Conservation (phyloP, 2,797 vertebrate genomes). For the Brachyalestes nurse region DNA sequence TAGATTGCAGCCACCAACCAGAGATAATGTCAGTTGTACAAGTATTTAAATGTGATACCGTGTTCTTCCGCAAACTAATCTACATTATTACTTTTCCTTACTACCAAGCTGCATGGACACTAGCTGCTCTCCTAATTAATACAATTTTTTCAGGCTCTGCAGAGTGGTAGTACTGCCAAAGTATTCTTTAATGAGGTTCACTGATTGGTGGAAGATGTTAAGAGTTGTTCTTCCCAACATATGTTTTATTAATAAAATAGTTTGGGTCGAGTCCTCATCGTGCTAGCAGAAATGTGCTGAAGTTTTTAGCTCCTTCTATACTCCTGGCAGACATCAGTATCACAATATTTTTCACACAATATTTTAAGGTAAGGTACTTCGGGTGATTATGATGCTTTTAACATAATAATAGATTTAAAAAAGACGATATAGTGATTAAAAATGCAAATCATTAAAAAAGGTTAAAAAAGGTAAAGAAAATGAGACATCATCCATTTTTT, state of each 20-base stretch:
- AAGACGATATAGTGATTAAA: no score
- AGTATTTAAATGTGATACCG: background rate
- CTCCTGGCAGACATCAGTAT: no score
- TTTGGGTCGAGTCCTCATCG: background rate
- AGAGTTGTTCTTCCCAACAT: constrained; percentile 17
- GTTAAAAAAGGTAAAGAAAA: no score
- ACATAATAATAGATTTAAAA: no score
- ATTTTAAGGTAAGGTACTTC: no score
- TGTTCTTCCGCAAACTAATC: constrained; percentile 14
- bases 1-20: background rate
- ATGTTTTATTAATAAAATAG: background rate
- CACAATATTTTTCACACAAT: no score
- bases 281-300: background rate
- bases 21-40: background rate
- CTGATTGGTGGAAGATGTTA: constrained; percentile 28
- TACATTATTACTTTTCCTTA: constrained; percentile 11
- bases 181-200: constrained; percentile 34
- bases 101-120: background rate
- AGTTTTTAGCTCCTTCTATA: background rate
- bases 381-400: no score
- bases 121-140: constrained; percentile 36
- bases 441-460: no score
- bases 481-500: no score
- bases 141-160: constrained; percentile 7
- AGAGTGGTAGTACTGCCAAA: constrained; percentile 5